A percentile compares a stretch with the other conserved stretches of the same genome.
phyloP scores from a whole-genome alignment of 2,888 invertebrate species.

The Protula sp. region DNA sequence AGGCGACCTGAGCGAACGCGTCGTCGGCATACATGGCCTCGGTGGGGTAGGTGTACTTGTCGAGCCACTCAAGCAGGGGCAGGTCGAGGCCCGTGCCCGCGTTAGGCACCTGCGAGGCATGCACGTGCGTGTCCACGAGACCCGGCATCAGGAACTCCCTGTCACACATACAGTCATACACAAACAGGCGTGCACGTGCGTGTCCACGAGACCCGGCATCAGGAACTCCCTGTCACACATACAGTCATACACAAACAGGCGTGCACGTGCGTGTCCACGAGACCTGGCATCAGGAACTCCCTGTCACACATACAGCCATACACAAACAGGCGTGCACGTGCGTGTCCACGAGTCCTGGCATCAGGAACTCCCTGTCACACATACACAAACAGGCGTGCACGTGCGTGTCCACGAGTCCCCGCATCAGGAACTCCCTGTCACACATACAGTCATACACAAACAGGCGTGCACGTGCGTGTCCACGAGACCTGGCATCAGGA shows the following conservation, averaged over 20 bases:
- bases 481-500: no score
- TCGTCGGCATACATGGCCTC: conserved; percentile 69
- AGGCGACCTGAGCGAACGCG: conserved; percentile 67
- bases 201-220: no score
- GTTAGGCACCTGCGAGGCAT: conserved; percentile 84
- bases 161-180: conserved; percentile 4
- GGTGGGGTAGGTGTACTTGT: conserved; percentile 77
- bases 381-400: conserved; percentile 86
- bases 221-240: no score
- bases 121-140: conserved; percentile 82
- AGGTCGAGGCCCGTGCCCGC: conserved; percentile 75
- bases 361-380: no score
- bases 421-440: conserved; percentile 65
- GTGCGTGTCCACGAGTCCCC: conserved; percentile 84
- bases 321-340: no score
- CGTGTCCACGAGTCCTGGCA: no score
- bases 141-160: conserved; percentile 75
- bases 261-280: no score
- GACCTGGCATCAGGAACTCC: no score
- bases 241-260: no score
- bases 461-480: no score
- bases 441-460: not conserved
- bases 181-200: no score
- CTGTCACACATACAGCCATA: no score
- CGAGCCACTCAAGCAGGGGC: conserved; percentile 77